Base-by-base conservation (phyloP, 2,797 vertebrate genomes). In the Lepus oiostolus region DNA sequence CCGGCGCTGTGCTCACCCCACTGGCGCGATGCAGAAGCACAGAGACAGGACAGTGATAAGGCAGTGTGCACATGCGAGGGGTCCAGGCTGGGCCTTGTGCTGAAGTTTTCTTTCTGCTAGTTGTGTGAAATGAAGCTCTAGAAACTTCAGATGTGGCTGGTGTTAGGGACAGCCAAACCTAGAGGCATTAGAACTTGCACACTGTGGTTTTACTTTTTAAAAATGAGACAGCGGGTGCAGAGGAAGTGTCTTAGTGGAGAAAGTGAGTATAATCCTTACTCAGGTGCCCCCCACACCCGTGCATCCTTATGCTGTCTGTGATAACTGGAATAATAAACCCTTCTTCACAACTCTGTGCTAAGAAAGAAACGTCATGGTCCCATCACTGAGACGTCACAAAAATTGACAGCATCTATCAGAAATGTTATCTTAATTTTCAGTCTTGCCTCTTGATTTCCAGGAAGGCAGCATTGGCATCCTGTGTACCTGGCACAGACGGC, bases 221-320 rank as follows among this genome's bases (percentile, higher is more conserved):
- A 70, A 70, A 35, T 58, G 54, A 58, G 54, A 58, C 19, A 21
- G 54, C 17, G 54, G 5, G 54, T 58, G 14, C 54, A 92, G 68
- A 94, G 68, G 92, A 95, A 91, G 86, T 91, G 86, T 95, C 62
- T 96, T 65, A 54, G 21, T 75, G 74, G 75, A 92, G 94, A 95
- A 87, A 85, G 72, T 30, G 38, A 88, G 74, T 86, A 28, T 28
- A 68, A 65, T 67, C 68, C 58, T 80, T 21, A 21, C 19, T 38
- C 13, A 67, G 67, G 42, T 11, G 30, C 12, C 6, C 7, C 12
- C 35, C 28, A 14, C 24, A 0, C 32, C 60, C 50, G 8, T 50
- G 16, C 79, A 28, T 94, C 52, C 84, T 94, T 72, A 6, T 67
- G 65, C 75, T 58, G 32, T 22, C 54, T 75, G 28, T 70, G 88